A percentile compares a stretch with the other conserved stretches of the same genome.
These are phyloP conservation scores for Malacosoma neustria DNA, from an alignment of 2,888 invertebrate genomes.

Conservation along the genomic window DNA sequence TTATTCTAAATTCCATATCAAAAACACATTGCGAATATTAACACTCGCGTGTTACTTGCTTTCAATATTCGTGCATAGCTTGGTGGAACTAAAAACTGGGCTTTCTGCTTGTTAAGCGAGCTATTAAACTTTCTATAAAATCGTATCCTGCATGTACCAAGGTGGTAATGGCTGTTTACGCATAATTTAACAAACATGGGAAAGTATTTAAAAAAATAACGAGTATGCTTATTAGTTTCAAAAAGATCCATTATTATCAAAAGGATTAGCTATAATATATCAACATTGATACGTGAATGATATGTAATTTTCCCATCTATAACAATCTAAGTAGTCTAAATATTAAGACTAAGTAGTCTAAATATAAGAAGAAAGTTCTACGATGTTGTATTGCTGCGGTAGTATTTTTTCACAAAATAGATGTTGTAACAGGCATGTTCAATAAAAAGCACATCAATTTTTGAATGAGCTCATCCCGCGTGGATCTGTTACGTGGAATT, in stretches of 20 bases:
- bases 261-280: no score
- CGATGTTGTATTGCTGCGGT: no score
- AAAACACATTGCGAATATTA: no score
- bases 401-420: constrained; percentile 4
- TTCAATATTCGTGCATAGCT: neutral
- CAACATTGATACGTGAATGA: no score
- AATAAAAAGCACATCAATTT: constrained; percentile 39
- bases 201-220: neutral
- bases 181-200: constrained; percentile 12
- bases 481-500: constrained; percentile 32
- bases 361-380: no score
- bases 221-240: neutral
- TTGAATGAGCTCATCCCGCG: constrained; percentile 35
- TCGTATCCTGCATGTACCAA: constrained; percentile 14
- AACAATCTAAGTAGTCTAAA: no score
- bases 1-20: no score
- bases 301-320: no score
- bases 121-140: constrained; percentile 18
- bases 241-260: no score
- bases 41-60: neutral
- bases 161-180: constrained; percentile 12
- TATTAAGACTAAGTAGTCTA: no score
- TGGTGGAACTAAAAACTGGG: neutral
- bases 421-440: constrained; percentile 16
- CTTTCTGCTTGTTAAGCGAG: neutral